Evolutionary conservation across 2,888 invertebrate species (phyloP), one percentile per base, ranked within the genome.

Genomic region (Erebia aethiops): DNA sequence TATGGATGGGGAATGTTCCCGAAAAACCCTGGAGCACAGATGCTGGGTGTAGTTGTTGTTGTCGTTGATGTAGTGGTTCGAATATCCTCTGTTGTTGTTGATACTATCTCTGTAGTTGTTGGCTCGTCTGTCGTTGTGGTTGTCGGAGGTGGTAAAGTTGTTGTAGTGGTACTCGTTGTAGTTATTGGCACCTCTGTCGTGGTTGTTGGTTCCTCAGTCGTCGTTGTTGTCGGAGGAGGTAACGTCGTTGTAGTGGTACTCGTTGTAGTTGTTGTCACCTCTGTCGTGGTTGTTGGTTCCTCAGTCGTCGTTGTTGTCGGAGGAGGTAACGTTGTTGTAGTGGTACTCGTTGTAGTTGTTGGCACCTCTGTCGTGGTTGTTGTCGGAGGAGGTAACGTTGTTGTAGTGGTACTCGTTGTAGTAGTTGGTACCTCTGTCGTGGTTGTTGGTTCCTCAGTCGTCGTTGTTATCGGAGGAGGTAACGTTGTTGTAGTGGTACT

Each of bases 1-100:
- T 77, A 74, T 0, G 86, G 87, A 65, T 87, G 83, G 0, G 86
- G 78, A 0, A 85, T 71, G n/a, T 82, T 83, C 0, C 84, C 85
- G 35, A 81, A 79, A 0, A 72, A 64, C 0, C 81, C 83, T 1
- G 77, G 49, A 0, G 82, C 80, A 56, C 86, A 87, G 0, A 82
- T 5, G 57, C 26, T n/a, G 5, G 64, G 54, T 14, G 67, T 67
- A 60, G 65, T 62, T 10, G 54, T 54, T 41, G 67, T 43, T 14
- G 41, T 35, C 21, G 21, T 21, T 1, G n/a, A n/a, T n/a, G 21
- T 21, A 21, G 21, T 21, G n/a, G n/a, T n/a, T n/a, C n/a, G n/a
- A 21, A 21, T 2, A 21, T n/a, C n/a, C n/a, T n/a, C n/a, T n/a
- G n/a, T n/a, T n/a, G 21, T 21, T 5, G 60, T 43, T 7, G 57